Evolutionary conservation across 2,113 vertebrate genomes (phyloP), one percentile per base, ranked within the genome.

Genomic region (Gila orcuttii): DNA sequence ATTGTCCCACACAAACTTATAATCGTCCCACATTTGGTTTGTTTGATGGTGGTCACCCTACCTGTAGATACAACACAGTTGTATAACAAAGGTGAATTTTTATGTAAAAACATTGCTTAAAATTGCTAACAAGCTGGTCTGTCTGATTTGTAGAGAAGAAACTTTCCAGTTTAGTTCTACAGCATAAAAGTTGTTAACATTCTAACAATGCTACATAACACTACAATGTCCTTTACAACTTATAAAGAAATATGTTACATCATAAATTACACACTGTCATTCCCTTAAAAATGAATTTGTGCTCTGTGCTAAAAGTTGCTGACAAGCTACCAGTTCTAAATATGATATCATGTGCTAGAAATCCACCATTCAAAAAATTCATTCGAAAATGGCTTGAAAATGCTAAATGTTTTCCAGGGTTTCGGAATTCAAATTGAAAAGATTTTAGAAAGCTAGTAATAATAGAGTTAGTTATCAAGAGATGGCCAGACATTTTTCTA

Each of bases 391-490:
- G 33, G 9, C 12, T 31, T 45, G 21, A 45, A 11, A 66, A 81
- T 66, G n/a, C 36, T 15, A 39, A n/a, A 28, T 45, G 3, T 80
- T 8, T 15, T 45, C 2, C 13, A 50, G 47, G 23, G 6, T 7
- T 6, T 52, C 11, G 21, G n/a, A 47, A 42, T 25, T 47, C 23
- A 17, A 47, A 47, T 17, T 47, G 23, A 74, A 75, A 47, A 8
- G 71, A 23, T 75, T 75, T 47, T 47, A 50, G 23, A 25, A 74
- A 17, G 42, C 42, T 75, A 47, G 36, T 75, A 47, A 75, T 75
- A 47, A 75, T 47, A 25, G 42, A 47, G 42, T 23, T 33, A 78
- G 28, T 78, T 78, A 19, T 57, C 69, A 10, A 71, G 68, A 0
- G 36, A 73, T 73, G 69, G 23, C 36, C 69, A 73, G 69, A 23